Evolutionary conservation across 2,113 vertebrate species (phyloP).

Genomic region (Dicentrarchus labrax): DNA sequence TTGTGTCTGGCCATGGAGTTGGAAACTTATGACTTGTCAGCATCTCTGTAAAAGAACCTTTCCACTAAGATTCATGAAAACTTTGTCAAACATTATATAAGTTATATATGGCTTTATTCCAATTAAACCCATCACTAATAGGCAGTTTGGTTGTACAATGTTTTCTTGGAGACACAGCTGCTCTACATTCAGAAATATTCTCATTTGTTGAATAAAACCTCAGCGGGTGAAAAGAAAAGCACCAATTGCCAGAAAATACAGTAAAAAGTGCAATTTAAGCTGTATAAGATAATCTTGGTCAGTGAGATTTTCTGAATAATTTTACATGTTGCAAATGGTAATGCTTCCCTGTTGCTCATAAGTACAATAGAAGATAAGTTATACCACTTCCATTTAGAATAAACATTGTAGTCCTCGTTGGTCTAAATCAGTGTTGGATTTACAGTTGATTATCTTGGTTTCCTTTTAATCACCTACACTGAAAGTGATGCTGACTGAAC

Average conservation of each 20-base stretch:
- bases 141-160: conserved; percentile 13
- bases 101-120: conserved; percentile 8
- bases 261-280: conserved; percentile 13
- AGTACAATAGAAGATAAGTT: neutral
- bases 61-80: conserved; percentile 38
- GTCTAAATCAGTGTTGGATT: neutral
- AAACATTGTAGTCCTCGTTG: neutral
- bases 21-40: conserved; percentile 74
- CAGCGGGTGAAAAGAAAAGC: conserved; percentile 1
- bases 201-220: conserved; percentile 10
- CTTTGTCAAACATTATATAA: conserved; percentile 34
- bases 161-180: conserved; percentile 31
- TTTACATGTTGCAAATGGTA: neutral
- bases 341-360: neutral
- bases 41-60: conserved; percentile 44
- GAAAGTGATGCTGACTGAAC: neutral
- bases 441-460: neutral
- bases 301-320: neutral
- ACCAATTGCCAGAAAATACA: conserved; percentile 20
- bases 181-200: conserved; percentile 25
- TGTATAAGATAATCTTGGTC: neutral
- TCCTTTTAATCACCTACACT: neutral
- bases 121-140: conserved; percentile 30
- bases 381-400: neutral
- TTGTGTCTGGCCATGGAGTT: conserved; percentile 48